These are phyloP conservation scores for Drosophila birchii DNA, from an alignment of 2,888 invertebrate species.

Conservation along the genomic window DNA sequence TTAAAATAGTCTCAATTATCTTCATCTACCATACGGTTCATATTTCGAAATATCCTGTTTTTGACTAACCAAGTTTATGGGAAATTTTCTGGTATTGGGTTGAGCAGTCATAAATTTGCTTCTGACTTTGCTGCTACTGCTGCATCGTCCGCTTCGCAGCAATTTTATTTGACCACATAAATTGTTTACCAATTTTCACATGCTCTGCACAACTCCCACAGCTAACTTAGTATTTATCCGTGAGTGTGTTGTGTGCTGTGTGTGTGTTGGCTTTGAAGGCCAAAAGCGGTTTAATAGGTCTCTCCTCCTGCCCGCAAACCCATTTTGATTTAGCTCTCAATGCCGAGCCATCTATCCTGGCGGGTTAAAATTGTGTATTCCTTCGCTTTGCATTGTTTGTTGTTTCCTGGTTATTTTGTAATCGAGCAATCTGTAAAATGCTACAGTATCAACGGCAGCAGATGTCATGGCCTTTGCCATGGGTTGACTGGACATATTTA, in stretches of 20 bases:
- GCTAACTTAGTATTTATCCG: slow-evolving; percentile 11
- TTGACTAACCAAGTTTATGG: slow-evolving; percentile 23
- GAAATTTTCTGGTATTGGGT: slow-evolving; percentile 36
- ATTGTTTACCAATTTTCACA: slow-evolving; percentile 80
- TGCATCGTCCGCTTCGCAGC: slow-evolving; percentile 33
- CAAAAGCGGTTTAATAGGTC: slow-evolving; percentile 65
- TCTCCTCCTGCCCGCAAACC: slow-evolving; percentile 28
- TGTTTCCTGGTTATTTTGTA: slow-evolving; percentile 12
- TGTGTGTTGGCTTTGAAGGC: slow-evolving; percentile 53
- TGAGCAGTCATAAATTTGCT: slow-evolving; percentile 66
- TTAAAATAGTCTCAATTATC: neutral
- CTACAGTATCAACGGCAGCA: slow-evolving; percentile 29
- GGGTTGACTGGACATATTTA: slow-evolving; percentile 31
- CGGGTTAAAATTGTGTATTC: slow-evolving; percentile 17
- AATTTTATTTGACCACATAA: slow-evolving; percentile 79
- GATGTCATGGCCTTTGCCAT: slow-evolving; percentile 31
- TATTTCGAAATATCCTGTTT: slow-evolving; percentile 19
- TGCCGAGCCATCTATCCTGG: slow-evolving; percentile 34
- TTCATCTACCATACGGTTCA: neutral
- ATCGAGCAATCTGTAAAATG: slow-evolving; percentile 40
- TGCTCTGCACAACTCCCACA: slow-evolving; percentile 43
- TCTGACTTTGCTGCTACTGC: slow-evolving; percentile 38
- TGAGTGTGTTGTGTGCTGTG: slow-evolving; percentile 23
- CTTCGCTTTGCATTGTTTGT: slow-evolving; percentile 5
- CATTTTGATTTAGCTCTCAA: slow-evolving; percentile 61